Conservation (phyloP, 2,888 invertebrate species). For the Auanema sp. region DNA sequence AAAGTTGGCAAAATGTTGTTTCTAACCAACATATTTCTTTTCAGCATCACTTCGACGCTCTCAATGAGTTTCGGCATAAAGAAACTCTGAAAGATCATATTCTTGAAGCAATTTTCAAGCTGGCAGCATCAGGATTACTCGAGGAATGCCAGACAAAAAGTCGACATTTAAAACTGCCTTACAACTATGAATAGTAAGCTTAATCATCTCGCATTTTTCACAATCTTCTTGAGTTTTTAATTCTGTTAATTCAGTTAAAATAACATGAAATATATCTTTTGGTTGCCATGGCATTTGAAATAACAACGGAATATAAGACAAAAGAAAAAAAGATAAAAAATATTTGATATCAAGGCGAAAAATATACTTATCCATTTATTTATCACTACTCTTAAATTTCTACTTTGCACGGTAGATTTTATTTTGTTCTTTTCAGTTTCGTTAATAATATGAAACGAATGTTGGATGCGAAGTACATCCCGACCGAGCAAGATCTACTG, state of each 20-base stretch:
- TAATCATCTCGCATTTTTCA: too few species aligned
- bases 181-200: conserved; percentile 8
- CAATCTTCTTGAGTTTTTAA: too few species aligned
- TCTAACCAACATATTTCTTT: neutral
- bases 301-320: neutral
- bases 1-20: neutral
- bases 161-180: conserved; percentile 3
- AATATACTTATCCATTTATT: too few species aligned
- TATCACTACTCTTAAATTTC: too few species aligned
- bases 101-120: neutral
- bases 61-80: conserved; percentile 2
- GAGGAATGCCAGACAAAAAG: conserved; percentile 5
- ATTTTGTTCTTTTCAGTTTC: conserved; percentile 22
- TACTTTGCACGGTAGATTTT: too few species aligned
- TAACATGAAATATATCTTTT: too few species aligned
- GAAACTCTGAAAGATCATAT: neutral
- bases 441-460: conserved; percentile 28
- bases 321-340: neutral
- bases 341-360: too few species aligned
- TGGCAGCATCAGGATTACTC: conserved; percentile 3
- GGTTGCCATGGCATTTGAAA: too few species aligned
- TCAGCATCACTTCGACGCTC: neutral
- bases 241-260: too few species aligned
- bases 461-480: conserved; percentile 23
- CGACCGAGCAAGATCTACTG: conserved; percentile 41